Conservation (phyloP, 2,888 invertebrate genomes). For the Rhagium mordax region DNA sequence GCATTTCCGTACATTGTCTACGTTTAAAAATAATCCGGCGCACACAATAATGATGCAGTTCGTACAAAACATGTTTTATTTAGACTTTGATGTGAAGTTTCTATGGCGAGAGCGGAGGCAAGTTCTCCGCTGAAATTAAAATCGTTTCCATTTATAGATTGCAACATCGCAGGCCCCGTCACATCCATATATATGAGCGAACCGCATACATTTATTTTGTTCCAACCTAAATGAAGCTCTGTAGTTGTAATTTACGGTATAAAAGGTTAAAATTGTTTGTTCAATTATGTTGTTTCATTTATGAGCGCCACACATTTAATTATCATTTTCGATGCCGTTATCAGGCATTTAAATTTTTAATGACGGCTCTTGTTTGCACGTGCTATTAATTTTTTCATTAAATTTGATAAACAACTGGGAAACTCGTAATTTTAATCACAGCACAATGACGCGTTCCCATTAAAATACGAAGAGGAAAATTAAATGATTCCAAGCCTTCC, state of each 20-base stretch:
- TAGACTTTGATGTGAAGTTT: background rate
- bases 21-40: background rate
- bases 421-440: background rate
- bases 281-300: conserved; percentile 4
- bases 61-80: background rate
- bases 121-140: conserved; percentile 6
- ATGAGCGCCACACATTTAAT: background rate
- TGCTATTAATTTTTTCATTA: background rate
- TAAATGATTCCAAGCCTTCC: too few species aligned
- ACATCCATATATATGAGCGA: background rate
- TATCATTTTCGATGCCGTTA: background rate
- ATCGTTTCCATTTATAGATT: conserved; percentile 18
- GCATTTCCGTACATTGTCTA: background rate
- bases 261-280: conserved; percentile 23
- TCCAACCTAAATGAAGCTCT: background rate
- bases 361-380: background rate
- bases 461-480: too few species aligned
- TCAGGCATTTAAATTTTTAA: background rate
- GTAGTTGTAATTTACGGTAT: conserved; percentile 17
- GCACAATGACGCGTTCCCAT: too few species aligned
- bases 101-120: background rate
- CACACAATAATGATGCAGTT: background rate
- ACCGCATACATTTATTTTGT: background rate
- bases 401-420: background rate
- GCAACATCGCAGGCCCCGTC: background rate